These are phyloP conservation scores for Microchrysa polita DNA, from an alignment of 2,888 invertebrate genomes.

Conservation along the genomic window DNA sequence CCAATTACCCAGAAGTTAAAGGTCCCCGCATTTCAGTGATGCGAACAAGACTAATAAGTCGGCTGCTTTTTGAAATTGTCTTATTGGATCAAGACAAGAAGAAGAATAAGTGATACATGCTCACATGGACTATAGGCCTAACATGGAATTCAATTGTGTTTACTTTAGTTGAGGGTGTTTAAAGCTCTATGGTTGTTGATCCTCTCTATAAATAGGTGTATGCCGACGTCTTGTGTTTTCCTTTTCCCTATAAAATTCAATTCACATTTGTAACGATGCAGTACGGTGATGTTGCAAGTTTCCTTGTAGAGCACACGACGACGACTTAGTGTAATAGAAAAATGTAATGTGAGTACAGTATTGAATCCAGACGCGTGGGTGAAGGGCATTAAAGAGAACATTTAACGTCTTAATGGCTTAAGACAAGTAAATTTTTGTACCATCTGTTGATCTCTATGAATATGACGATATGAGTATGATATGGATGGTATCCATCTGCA, in stretches of 20 bases:
- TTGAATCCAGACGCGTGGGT: neutral
- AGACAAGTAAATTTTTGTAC: neutral
- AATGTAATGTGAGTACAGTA: neutral
- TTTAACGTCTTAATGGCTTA: neutral
- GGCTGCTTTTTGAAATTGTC: neutral
- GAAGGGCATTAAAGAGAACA: neutral
- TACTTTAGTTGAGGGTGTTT: neutral
- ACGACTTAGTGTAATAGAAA: no score
- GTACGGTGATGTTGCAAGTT: neutral
- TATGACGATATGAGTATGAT: no score
- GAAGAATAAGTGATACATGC: neutral
- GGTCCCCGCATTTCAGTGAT: neutral
- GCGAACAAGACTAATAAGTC: neutral
- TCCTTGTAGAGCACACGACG: no score
- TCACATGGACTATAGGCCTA: neutral
- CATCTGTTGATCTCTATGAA: no score
- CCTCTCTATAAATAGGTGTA: conserved; percentile 2
- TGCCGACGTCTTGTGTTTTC: neutral
- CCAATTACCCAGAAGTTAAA: conserved; percentile 26
- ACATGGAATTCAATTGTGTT: conserved; percentile 2
- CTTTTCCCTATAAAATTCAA: neutral
- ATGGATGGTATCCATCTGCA: no score
- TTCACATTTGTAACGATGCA: neutral
- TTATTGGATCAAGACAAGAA: conserved; percentile 24
- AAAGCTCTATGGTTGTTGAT: neutral